Evolutionary conservation across 2,888 invertebrate species (phyloP).

Genomic region (Eugnorisma glareosa): DNA sequence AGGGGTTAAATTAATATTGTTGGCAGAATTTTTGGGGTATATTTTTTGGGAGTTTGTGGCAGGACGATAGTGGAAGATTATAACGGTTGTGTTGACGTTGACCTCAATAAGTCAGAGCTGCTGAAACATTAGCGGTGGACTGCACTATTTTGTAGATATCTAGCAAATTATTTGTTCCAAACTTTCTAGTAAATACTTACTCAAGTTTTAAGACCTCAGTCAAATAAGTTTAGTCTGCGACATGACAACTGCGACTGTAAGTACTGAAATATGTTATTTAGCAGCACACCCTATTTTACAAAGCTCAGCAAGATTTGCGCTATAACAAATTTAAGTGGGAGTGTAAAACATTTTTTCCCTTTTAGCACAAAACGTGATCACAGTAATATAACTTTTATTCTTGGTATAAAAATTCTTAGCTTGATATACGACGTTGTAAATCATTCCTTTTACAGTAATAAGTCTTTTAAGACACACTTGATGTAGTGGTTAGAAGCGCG

Average conservation of each 20-base stretch:
- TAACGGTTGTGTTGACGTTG: slow-evolving; percentile 10
- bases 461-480: slow-evolving; percentile 33
- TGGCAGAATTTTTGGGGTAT: slow-evolving; percentile 18
- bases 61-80: not conserved
- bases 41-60: slow-evolving; percentile 19
- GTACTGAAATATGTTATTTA: slow-evolving; percentile 6
- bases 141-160: too few relatives aligned
- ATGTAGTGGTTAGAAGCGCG: slow-evolving; percentile 15
- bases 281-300: slow-evolving; percentile 22
- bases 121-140: not conserved
- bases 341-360: slow-evolving; percentile 61
- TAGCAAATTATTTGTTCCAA: not conserved
- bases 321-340: slow-evolving; percentile 49
- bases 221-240: not conserved
- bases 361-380: slow-evolving; percentile 62
- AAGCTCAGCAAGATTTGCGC: slow-evolving; percentile 44
- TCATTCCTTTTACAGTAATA: slow-evolving; percentile 66
- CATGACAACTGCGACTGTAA: slow-evolving; percentile 1
- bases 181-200: too few relatives aligned
- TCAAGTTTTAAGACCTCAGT: not conserved
- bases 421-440: slow-evolving; percentile 68
- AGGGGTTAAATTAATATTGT: slow-evolving; percentile 60
- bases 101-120: not conserved
- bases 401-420: slow-evolving; percentile 54
- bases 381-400: slow-evolving; percentile 57